Conservation (phyloP, 2,113 vertebrate genomes). For the Erythrolamprus reginae region DNA sequence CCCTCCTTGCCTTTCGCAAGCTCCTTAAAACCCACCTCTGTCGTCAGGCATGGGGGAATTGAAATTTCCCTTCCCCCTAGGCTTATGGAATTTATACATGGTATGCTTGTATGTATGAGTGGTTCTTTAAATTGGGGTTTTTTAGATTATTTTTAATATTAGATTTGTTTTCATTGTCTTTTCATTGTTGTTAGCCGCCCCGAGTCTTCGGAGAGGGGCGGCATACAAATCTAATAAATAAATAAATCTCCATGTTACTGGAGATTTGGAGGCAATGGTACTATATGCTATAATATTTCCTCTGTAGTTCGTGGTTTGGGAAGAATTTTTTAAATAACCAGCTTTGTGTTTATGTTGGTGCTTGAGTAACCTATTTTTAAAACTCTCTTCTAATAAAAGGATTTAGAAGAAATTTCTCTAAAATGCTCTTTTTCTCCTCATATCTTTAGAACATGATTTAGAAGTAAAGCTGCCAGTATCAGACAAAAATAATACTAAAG, state of each 20-base stretch:
- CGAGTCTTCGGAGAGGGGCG: too few species aligned
- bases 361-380: background rate
- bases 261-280: background rate
- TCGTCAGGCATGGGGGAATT: too few species aligned
- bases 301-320: background rate
- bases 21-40: too few species aligned
- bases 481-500: constrained; percentile 79
- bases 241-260: background rate
- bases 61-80: too few species aligned
- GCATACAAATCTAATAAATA: too few species aligned
- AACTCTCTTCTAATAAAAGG: background rate
- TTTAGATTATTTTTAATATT: too few species aligned
- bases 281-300: background rate
- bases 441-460: constrained; percentile 71
- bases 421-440: background rate
- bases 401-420: background rate
- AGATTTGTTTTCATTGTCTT: too few species aligned
- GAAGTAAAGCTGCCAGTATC: constrained; percentile 75
- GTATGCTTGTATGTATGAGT: too few species aligned
- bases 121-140: too few species aligned
- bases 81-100: too few species aligned
- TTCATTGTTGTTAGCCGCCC: too few species aligned
- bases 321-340: background rate
- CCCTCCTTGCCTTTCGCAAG: too few species aligned
- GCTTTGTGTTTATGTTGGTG: background rate